These are phyloP conservation scores for Triops cancriformis DNA, from an alignment of 1,140 invertebrate species.

Conservation along the genomic window DNA sequence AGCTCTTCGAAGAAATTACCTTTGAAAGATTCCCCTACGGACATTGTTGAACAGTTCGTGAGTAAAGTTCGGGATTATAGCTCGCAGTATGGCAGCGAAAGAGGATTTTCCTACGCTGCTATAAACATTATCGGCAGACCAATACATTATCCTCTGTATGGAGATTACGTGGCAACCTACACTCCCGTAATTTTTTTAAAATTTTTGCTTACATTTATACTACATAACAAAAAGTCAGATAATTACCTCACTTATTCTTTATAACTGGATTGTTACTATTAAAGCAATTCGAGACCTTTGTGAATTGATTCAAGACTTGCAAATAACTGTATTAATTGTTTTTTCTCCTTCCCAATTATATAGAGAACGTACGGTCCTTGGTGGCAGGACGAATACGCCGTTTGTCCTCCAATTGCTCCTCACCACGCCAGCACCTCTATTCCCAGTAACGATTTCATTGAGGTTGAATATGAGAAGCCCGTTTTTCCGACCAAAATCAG, in stretches of 20 bases:
- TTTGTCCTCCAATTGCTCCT: constrained; percentile 20
- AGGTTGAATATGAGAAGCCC: constrained; percentile 53
- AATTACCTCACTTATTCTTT: no score
- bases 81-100: constrained; percentile 79
- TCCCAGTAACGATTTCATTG: constrained; percentile 52
- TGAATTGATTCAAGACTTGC: background rate
- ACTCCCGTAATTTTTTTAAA: constrained; percentile 57
- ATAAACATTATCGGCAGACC: constrained; percentile 72
- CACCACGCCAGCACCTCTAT: constrained; percentile 22
- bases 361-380: constrained; percentile 82
- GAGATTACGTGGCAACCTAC: constrained; percentile 80
- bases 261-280: no score
- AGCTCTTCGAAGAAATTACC: background rate
- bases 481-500: constrained; percentile 67
- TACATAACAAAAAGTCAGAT: background rate
- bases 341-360: constrained; percentile 34
- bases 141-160: constrained; percentile 74
- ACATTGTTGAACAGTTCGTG: constrained; percentile 53
- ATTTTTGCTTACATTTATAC: background rate
- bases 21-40: background rate
- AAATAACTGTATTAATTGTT: background rate
- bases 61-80: constrained; percentile 67
- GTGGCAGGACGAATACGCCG: constrained; percentile 61
- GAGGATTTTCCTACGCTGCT: constrained; percentile 77
- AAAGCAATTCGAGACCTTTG: no score